Percentiles rank a stretch among this genome's conserved stretches.
These are phyloP conservation scores for Biston betularia DNA, from an alignment of 2,888 invertebrate genomes.

Conservation along the genomic window DNA sequence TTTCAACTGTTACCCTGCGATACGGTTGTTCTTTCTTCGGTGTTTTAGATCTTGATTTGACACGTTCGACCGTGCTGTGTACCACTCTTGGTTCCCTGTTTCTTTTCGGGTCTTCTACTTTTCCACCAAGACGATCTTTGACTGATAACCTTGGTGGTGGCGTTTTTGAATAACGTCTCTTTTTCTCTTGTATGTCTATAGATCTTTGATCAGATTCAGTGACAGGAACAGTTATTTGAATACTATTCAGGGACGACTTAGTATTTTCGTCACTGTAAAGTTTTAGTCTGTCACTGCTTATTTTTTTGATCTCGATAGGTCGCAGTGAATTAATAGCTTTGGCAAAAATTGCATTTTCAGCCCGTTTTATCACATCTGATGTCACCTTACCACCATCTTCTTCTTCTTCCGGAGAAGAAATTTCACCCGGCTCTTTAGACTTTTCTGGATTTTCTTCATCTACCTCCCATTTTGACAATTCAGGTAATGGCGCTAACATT, in stretches of 20 bases:
- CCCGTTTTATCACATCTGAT: constrained; percentile 94
- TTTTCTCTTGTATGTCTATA: constrained; percentile 79
- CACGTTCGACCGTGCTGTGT: constrained; percentile 84
- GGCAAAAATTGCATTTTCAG: constrained; percentile 96
- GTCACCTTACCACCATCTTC: constrained; percentile 90
- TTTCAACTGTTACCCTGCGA: constrained; percentile 82
- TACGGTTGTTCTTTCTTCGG: constrained; percentile 80
- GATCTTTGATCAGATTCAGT: constrained; percentile 75
- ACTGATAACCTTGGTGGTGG: constrained; percentile 90
- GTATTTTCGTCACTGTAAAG: constrained; percentile 85
- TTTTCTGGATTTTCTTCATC: constrained; percentile 85
- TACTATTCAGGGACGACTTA: constrained; percentile 75
- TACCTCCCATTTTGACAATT: constrained; percentile 95
- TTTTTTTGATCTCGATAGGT: constrained; percentile 91
- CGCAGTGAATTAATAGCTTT: constrained; percentile 94
- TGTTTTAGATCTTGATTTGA: constrained; percentile 84
- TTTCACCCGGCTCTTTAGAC: constrained; percentile 78
- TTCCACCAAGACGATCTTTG: constrained; percentile 92
- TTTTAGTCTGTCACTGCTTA: constrained; percentile 89
- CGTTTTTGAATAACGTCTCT: constrained; percentile 74
- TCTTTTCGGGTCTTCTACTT: constrained; percentile 87
- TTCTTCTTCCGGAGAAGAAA: constrained; percentile 77
- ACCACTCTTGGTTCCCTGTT: constrained; percentile 83
- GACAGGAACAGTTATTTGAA: constrained; percentile 85
- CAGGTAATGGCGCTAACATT: constrained; percentile 91